Percentiles rank a stretch among this genome's conserved stretches.
phyloP scores from a whole-genome alignment of 2,888 invertebrate species.

The Nomada fabriciana region DNA sequence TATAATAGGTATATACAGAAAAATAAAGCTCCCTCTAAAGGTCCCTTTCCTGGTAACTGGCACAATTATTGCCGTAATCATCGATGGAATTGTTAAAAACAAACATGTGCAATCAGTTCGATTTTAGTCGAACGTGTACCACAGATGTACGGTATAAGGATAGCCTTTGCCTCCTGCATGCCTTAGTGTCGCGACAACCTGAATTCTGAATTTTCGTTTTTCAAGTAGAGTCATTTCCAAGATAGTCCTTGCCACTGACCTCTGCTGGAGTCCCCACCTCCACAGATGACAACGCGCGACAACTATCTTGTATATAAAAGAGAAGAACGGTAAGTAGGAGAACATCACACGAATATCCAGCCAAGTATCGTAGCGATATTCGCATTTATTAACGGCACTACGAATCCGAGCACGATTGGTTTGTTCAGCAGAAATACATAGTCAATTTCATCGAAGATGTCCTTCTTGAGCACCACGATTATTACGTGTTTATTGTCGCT shows the following conservation, averaged over 20 bases:
- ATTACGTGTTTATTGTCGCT: constrained; percentile 16
- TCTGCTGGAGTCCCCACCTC: constrained; percentile 47
- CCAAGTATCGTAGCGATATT: constrained; percentile 19
- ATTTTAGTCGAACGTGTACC: no score
- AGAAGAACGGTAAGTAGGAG: constrained; percentile 8
- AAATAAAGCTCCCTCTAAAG: background rate
- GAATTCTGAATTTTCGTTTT: constrained; percentile 31
- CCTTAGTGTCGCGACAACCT: constrained; percentile 10
- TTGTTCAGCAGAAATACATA: background rate
- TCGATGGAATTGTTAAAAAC: no score
- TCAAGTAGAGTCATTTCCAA: constrained; percentile 9
- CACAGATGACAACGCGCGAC: constrained; percentile 17
- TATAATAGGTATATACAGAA: background rate
- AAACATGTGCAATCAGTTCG: no score
- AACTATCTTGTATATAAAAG: constrained; percentile 51
- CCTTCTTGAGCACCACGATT: background rate
- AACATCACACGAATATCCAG: constrained; percentile 23
- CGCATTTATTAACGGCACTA: background rate
- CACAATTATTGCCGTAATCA: no score
- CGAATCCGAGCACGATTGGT: background rate
- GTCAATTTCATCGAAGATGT: constrained; percentile 17
- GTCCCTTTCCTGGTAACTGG: background rate
- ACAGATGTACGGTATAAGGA: no score
- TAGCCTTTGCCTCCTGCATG: constrained; percentile 2
- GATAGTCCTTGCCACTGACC: constrained; percentile 57